Evolutionary conservation across 1,140 invertebrate species (phyloP).

Genomic region (Callitettix versicolor): DNA sequence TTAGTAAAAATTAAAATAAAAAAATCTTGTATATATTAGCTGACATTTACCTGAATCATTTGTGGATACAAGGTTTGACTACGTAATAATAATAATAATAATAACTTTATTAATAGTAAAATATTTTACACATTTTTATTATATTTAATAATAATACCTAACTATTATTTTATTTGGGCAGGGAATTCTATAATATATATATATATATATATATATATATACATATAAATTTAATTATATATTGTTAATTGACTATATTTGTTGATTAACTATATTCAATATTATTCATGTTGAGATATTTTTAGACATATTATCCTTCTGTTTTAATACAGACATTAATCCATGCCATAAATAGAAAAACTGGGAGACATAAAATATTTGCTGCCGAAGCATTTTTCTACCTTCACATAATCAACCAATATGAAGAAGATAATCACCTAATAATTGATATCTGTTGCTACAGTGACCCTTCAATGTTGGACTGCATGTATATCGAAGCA

Average conservation of each 20-base stretch:
- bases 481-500: conserved; percentile 74
- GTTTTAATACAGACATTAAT: conserved; percentile 50
- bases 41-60: too few species aligned
- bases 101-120: too few species aligned
- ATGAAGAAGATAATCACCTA: conserved; percentile 56
- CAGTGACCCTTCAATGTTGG: conserved; percentile 65
- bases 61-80: too few species aligned
- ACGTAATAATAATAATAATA: too few species aligned
- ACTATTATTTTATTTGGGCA: too few species aligned
- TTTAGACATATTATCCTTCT: neutral
- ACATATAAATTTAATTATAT: too few species aligned
- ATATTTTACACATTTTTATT: too few species aligned
- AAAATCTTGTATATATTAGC: too few species aligned
- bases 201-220: too few species aligned
- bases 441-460: conserved; percentile 75
- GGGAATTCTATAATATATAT: too few species aligned
- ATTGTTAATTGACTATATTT: neutral
- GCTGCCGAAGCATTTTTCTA: conserved; percentile 69
- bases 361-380: conserved; percentile 47
- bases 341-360: conserved; percentile 53
- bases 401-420: conserved; percentile 83
- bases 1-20: too few species aligned
- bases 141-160: too few species aligned
- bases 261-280: neutral
- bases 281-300: neutral